A percentile compares a stretch with the other conserved stretches of the same genome.
Conservation (phyloP, 1,140 invertebrate genomes). For the Meloidogyne exigua region DNA sequence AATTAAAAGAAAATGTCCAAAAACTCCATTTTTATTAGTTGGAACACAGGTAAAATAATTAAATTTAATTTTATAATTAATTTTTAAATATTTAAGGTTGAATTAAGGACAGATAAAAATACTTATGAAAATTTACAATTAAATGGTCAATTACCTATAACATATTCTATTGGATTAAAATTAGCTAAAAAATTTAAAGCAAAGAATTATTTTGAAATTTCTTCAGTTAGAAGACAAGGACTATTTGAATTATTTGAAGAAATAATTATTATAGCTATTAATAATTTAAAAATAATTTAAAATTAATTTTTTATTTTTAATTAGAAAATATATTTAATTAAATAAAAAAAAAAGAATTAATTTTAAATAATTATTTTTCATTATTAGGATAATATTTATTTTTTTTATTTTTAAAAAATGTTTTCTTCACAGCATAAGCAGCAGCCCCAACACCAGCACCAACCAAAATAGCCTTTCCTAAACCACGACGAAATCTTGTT, state of each 20-base stretch:
- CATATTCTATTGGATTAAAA: not conserved
- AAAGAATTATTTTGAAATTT: not conserved
- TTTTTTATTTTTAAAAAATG: constrained; percentile 6
- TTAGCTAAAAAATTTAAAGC: not conserved
- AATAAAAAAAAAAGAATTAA: not conserved
- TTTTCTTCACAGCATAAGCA: not conserved
- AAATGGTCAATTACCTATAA: not conserved
- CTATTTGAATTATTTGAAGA: not conserved
- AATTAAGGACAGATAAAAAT: not conserved
- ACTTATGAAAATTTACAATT: not conserved
- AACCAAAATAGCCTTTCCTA: not conserved
- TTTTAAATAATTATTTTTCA: not conserved
- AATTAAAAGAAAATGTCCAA: not conserved
- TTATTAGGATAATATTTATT: not conserved
- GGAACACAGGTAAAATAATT: not conserved
- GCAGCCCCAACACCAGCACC: not conserved
- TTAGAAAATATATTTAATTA: too few species aligned
- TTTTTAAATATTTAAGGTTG: not conserved
- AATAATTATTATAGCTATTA: not conserved
- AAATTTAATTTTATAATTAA: not conserved
- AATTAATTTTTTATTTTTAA: too few species aligned
- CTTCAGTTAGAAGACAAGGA: not conserved
- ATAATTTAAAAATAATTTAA: not conserved
- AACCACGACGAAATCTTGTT: not conserved
- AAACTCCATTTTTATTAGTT: not conserved